Base-by-base conservation (phyloP, 2,888 invertebrate genomes). In the Agrotis puta region DNA sequence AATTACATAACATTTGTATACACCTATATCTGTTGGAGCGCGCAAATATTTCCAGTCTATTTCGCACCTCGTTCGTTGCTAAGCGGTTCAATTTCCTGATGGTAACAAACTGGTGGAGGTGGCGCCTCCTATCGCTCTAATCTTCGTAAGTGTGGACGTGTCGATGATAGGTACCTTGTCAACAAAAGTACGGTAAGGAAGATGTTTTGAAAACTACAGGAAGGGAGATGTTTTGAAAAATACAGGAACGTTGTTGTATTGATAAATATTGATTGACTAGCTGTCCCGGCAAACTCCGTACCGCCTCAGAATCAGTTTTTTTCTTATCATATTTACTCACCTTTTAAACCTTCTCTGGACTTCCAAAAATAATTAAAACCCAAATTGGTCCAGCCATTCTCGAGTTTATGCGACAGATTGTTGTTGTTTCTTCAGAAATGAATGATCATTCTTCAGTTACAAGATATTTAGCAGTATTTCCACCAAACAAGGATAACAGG, bases 31-130 rank as follows among this genome's bases (percentile, higher is more conserved):
- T 74, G 45, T 39, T 56, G 53, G 27, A 27, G 70, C 62, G 56
- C 62, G 80, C 71, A 82, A 84, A 82, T 82, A 78, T 62, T 78
- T 77, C 80, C 78, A 78, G 59, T 77, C 77, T 80, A 82, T 84
- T 84, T 82, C 76, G 77, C 77, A 71, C 77, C 69, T 68, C 74
- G 74, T 74, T 84, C 77, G 59, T 18, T 24, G 68, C 75, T 85
- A 82, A 85, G 78, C 82, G 82, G 76, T 79, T 57, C 83, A 85
- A 85, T 85, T 85, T 85, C 85, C 85, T 82, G 79, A 65, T 68
- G 71, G 74, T 79, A 85, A 85, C 78, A 83, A 68, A 78, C 73
- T 75, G 63, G 39, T 66, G 45, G 72, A 77, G 72, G 79, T 70
- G 63, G 24, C 43, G 50, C 18, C 27, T 59, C 63, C 24, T 76